phyloP scores from a whole-genome alignment of 2,113 vertebrate species.

The Ellobius talpinus region DNA sequence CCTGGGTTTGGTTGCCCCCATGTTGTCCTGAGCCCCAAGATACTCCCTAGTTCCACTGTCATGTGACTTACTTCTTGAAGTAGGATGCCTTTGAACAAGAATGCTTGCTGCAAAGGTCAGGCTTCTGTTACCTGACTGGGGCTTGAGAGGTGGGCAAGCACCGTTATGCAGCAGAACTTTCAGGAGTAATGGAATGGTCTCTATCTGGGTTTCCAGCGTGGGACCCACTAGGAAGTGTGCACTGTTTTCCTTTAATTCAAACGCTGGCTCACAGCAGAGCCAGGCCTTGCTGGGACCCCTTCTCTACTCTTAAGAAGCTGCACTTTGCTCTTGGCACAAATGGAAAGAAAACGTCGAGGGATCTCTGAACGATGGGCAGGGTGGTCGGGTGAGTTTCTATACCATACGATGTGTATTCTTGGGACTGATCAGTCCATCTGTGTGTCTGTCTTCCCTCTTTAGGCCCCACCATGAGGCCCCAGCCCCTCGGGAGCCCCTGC shows the following conservation, averaged over 20 bases:
- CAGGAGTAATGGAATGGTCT: neutral
- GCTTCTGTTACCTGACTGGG: neutral
- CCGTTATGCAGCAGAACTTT: neutral
- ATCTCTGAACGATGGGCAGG: neutral
- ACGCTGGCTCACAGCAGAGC: too few relatives aligned
- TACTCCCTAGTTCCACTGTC: neutral
- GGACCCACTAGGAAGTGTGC: neutral
- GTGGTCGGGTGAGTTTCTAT: neutral
- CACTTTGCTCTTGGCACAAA: neutral
- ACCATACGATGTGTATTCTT: neutral
- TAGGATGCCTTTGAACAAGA: neutral
- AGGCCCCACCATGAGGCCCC: constrained; percentile 78
- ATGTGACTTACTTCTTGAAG: neutral
- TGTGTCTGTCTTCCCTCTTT: neutral
- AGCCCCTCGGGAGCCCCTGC: constrained; percentile 61
- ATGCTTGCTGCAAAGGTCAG: neutral
- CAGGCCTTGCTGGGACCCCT: neutral
- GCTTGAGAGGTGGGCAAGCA: neutral
- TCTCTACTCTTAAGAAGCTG: neutral
- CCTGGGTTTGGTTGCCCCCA: neutral
- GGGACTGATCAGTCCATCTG: neutral
- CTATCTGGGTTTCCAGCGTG: neutral
- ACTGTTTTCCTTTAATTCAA: neutral
- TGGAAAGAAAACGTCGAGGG: neutral
- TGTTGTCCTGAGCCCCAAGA: neutral